Percentiles rank a stretch among this genome's conserved stretches.
These are phyloP conservation scores for Seriola dumerili DNA, from an alignment of 2,113 vertebrate species.

Conservation along the genomic window DNA sequence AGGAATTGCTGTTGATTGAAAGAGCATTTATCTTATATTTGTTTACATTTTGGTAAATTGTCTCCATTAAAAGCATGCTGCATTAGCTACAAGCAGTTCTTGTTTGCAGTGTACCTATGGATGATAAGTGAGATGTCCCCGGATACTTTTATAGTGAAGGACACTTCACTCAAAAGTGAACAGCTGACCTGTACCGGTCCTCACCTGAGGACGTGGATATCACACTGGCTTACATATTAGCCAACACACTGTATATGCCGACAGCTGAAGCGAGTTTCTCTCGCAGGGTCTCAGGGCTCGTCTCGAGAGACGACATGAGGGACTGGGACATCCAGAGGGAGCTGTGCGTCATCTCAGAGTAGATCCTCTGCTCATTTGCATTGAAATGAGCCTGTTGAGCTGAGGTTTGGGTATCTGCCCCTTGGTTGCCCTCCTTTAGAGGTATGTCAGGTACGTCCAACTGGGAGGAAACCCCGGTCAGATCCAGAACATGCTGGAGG, in stretches of 20 bases:
- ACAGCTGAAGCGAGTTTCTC: background rate
- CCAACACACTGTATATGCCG: background rate
- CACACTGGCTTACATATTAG: too few species aligned
- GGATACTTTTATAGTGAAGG: too few species aligned
- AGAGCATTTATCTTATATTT: too few species aligned
- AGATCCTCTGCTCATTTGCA: background rate
- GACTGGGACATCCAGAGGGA: background rate
- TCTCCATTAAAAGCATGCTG: too few species aligned
- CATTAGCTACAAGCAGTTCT: too few species aligned
- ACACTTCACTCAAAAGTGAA: too few species aligned
- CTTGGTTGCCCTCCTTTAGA: background rate
- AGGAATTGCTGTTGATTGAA: too few species aligned
- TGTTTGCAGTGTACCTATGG: too few species aligned
- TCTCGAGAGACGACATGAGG: background rate
- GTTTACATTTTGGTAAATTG: too few species aligned
- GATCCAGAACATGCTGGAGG: background rate
- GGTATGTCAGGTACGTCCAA: constrained; percentile 14
- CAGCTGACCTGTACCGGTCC: too few species aligned
- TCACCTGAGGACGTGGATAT: too few species aligned
- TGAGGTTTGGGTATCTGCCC: constrained; percentile 2
- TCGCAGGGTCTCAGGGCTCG: background rate
- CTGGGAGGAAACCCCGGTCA: constrained; percentile 21
- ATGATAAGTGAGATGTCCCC: too few species aligned
- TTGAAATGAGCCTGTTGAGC: background rate
- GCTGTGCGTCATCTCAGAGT: background rate